Conservation (phyloP, 1,140 invertebrate species). For the Drosophila parvula region DNA sequence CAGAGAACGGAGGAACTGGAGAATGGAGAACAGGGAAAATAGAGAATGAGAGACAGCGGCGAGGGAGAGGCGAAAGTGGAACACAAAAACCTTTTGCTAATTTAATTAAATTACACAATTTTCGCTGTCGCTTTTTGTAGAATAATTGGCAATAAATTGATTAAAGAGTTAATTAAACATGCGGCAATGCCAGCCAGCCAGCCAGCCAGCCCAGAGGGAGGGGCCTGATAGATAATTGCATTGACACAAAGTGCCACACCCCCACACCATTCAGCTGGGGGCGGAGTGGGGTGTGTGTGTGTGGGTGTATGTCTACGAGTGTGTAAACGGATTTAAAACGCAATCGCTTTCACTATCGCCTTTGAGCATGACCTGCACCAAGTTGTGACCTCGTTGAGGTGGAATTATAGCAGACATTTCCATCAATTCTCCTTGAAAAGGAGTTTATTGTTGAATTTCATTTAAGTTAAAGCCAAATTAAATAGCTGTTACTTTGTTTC, state of each 20-base stretch:
- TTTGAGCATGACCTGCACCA: background rate
- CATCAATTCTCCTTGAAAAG: background rate
- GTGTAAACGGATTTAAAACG: constrained; percentile 46
- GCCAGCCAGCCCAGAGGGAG: background rate
- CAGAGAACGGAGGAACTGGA: background rate
- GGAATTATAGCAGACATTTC: background rate
- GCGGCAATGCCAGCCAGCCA: constrained; percentile 41
- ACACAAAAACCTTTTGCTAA: constrained; percentile 80
- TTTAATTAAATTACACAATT: constrained; percentile 80
- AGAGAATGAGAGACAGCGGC: background rate
- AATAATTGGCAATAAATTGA: constrained; percentile 82
- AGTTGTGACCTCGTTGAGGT: background rate
- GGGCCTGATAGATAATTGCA: constrained; percentile 69
- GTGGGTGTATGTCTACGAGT: background rate
- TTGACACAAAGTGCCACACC: constrained; percentile 45
- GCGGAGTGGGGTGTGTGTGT: background rate
- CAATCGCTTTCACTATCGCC: constrained; percentile 10
- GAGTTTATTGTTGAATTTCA: background rate
- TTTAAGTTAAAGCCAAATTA: background rate
- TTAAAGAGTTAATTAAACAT: constrained; percentile 79
- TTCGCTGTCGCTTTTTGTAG: constrained; percentile 76
- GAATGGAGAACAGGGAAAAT: background rate
- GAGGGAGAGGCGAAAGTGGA: background rate
- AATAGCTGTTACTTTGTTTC: no score
- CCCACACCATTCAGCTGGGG: background rate